Conservation (phyloP, 2,888 invertebrate genomes). For the Listrodromus nycthemerus region DNA sequence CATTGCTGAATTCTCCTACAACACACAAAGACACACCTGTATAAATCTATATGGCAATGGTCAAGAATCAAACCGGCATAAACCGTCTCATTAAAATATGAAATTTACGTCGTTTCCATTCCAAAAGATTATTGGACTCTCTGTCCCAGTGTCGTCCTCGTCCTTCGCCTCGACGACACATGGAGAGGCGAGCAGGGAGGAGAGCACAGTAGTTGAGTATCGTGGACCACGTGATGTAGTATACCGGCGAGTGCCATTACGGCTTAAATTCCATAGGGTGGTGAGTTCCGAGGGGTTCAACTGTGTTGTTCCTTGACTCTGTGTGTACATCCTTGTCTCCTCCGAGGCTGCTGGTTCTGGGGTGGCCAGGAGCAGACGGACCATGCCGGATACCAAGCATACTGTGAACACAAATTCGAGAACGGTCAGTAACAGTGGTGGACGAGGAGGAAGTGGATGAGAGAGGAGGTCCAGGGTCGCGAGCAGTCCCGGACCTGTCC, state of each 20-base stretch:
- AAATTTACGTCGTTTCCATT: too few relatives aligned
- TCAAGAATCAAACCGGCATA: too few relatives aligned
- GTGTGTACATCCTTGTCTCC: conserved; percentile 33
- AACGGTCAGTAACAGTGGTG: conserved; percentile 57
- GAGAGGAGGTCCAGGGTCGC: not conserved
- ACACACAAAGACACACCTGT: conserved; percentile 1
- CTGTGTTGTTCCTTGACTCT: conserved; percentile 21
- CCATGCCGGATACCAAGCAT: conserved; percentile 66
- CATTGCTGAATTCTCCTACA: conserved; percentile 31
- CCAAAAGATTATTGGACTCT: too few relatives aligned
- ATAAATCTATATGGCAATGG: not conserved
- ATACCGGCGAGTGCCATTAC: conserved; percentile 64
- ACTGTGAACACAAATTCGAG: conserved; percentile 64
- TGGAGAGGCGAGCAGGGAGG: conserved; percentile 34
- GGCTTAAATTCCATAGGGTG: conserved; percentile 66
- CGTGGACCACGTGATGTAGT: conserved; percentile 62
- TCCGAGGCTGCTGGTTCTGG: conserved; percentile 38
- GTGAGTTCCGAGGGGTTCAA: conserved; percentile 42
- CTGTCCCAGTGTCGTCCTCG: not conserved
- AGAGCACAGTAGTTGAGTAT: conserved; percentile 55
- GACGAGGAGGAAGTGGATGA: not conserved
- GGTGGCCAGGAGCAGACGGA: conserved; percentile 58
- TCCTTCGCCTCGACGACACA: not conserved
- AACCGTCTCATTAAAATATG: too few relatives aligned
- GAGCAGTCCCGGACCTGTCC: conserved; percentile 41